Percentiles rank a stretch among this genome's conserved stretches.
These are phyloP conservation scores for Drosophila falleni DNA, from an alignment of 2,888 invertebrate genomes.

Conservation along the genomic window DNA sequence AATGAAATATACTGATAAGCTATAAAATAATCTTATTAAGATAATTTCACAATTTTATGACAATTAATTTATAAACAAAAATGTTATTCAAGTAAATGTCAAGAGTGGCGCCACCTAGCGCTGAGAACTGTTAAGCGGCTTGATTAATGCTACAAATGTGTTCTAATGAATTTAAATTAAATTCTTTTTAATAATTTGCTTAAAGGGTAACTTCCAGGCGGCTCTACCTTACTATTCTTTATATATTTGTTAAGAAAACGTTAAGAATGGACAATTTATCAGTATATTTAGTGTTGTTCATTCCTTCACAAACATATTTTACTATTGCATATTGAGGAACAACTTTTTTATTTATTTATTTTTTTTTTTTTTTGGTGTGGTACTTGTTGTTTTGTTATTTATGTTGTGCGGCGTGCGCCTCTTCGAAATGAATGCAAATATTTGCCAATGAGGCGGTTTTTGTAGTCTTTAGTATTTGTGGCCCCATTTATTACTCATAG, in stretches of 20 bases:
- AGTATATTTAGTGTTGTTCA: background rate
- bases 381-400: conserved; percentile 21
- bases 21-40: background rate
- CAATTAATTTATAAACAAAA: background rate
- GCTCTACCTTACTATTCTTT: background rate
- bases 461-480: conserved; percentile 24
- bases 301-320: conserved; percentile 36
- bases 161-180: background rate
- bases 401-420: conserved; percentile 32
- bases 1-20: background rate
- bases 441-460: conserved; percentile 65
- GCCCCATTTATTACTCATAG: conserved; percentile 67
- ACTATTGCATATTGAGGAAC: conserved; percentile 46
- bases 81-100: background rate
- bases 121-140: background rate
- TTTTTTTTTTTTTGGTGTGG: background rate
- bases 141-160: background rate
- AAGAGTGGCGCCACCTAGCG: background rate
- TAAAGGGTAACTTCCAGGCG: background rate
- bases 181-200: too few relatives aligned
- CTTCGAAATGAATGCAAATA: conserved; percentile 62
- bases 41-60: too few relatives aligned
- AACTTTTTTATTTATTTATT: background rate
- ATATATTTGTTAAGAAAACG: background rate
- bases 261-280: conserved; percentile 15